phyloP scores from a whole-genome alignment of 1,140 invertebrate genomes.

The Trachelipus rathkii region DNA sequence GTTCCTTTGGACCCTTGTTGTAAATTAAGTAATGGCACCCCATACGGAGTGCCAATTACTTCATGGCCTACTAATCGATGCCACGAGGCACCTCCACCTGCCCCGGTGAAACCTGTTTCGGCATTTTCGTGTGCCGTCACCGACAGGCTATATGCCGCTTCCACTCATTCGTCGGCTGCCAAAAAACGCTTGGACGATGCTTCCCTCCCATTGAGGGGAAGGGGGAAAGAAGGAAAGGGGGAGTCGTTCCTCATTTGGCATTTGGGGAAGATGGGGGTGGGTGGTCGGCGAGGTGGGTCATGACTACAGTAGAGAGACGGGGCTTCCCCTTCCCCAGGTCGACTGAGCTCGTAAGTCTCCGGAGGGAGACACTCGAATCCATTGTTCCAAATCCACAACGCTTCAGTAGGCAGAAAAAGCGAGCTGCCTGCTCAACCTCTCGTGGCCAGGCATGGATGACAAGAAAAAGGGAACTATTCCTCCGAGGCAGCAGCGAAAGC shows the following conservation, averaged over 20 bases:
- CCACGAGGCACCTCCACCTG: constrained; percentile 7
- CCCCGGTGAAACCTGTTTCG: constrained; percentile 27
- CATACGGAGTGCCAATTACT: constrained; percentile 34
- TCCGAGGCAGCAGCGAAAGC: constrained; percentile 32
- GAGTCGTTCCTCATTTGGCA: constrained; percentile 1
- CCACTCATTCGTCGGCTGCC: constrained; percentile 58
- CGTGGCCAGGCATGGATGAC: neutral
- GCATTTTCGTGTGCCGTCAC: constrained; percentile 37
- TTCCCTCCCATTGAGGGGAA: neutral
- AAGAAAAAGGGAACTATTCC: neutral
- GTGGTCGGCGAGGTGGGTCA: constrained; percentile 38
- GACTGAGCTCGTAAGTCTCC: constrained; percentile 34
- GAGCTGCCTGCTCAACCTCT: constrained; percentile 21
- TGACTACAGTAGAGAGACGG: constrained; percentile 40
- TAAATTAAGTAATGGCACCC: constrained; percentile 39
- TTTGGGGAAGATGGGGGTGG: neutral
- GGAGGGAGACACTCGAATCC: constrained; percentile 20
- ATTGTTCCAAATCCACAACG: neutral
- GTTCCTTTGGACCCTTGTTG: constrained; percentile 40
- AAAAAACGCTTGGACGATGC: constrained; percentile 48
- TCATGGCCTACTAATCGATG: constrained; percentile 32
- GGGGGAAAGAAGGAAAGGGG: neutral
- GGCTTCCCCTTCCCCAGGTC: constrained; percentile 36
- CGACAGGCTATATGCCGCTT: constrained; percentile 55
- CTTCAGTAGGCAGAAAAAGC: neutral